Base-by-base conservation (phyloP, 2,888 invertebrate genomes). In the Pherbina coryleti region DNA sequence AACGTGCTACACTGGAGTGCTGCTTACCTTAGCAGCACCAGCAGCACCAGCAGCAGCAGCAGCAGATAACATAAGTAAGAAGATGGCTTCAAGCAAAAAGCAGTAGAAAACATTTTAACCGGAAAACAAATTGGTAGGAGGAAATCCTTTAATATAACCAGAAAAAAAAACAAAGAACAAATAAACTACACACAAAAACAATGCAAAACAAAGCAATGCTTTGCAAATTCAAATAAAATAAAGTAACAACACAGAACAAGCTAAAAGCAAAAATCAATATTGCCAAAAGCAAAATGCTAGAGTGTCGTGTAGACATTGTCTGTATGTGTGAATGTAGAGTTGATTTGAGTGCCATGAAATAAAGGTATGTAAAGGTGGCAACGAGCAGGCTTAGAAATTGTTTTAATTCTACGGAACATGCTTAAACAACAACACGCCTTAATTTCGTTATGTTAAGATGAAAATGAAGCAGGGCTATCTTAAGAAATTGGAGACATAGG, bases 231-330 rank as follows among this genome's bases (percentile, higher is more conserved):
- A 75, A 67, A 28, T 74, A 78, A 78, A 78, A 74, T 78, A 71
- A 75, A 80, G 57, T 75, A 69, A 25, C 66, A 70, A 69, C 37
- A 66, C 31, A 49, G 37, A 37, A 22, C 57, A 51, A 49, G 70
- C 53, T 67, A 44, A 67, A n/a, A 55, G n/a, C 28, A 78, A 28
- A 28, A 51, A 37, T 73, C 64, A 51, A 73, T 70, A 78, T 49
- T 51, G 77, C 49, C 77, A 80, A 80, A 78, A 76, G 75, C 76
- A 76, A 74, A 37, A 80, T 76, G 76, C 74, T 75, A 67, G 67
- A 66, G 17, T 25, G 34, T 37, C n/a, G n/a, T 49, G 19, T 17
- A 25, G 37, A 14, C 44, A 4, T 44, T 67, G 67, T 71, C 19
- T 71, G 28, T 71, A 14, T 28, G 70, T 49, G 51, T 51, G 71